Conservation (phyloP, 2,888 invertebrate species). For the Perizoma flavofasciatum region DNA sequence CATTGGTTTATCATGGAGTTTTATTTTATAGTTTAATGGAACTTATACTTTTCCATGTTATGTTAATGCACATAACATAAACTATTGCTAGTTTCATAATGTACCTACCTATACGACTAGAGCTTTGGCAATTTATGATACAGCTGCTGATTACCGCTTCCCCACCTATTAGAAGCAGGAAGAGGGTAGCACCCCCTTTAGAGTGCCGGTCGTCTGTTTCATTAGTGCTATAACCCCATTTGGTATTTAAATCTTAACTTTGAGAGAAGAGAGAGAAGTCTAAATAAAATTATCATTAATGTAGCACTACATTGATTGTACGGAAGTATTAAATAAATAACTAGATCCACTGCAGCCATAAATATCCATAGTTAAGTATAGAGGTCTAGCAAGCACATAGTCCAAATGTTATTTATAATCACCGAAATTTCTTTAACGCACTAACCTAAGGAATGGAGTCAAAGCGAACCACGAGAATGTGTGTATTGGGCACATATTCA, state of each 20-base stretch:
- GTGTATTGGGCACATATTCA: slow-evolving; percentile 24
- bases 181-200: slow-evolving; percentile 28
- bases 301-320: neutral
- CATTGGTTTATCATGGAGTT: too few species aligned
- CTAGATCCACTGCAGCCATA: too few species aligned
- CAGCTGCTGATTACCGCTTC: slow-evolving; percentile 20
- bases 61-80: slow-evolving; percentile 6
- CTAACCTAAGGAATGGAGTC: neutral
- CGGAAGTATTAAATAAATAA: slow-evolving; percentile 3
- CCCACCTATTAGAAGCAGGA: slow-evolving; percentile 31
- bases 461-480: slow-evolving; percentile 2
- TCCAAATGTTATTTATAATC: too few species aligned
- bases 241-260: slow-evolving; percentile 31
- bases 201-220: slow-evolving; percentile 35
- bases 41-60: neutral
- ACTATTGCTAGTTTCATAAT: slow-evolving; percentile 18
- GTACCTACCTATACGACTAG: slow-evolving; percentile 5
- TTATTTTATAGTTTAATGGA: neutral
- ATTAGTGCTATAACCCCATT: slow-evolving; percentile 33
- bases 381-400: too few species aligned
- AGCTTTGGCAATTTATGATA: slow-evolving; percentile 25
- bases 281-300: neutral
- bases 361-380: too few species aligned
- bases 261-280: slow-evolving; percentile 2
- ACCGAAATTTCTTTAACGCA: too few species aligned